Evolutionary conservation across 2,797 vertebrate genomes (phyloP).

Genomic region (Sciurus vulgaris): DNA sequence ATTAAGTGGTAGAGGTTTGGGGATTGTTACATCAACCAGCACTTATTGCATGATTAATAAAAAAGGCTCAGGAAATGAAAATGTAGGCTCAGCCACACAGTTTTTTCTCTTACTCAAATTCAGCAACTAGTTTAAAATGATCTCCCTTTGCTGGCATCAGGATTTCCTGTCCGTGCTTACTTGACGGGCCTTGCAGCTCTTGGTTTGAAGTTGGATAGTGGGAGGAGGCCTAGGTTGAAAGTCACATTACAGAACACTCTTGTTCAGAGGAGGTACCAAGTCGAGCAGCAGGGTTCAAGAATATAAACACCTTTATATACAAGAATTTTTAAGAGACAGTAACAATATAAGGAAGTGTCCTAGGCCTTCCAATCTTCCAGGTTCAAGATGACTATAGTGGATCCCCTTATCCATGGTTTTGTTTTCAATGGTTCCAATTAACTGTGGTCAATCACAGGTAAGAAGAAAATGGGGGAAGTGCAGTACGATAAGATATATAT

Average conservation of each 20-base stretch:
- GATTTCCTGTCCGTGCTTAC: not conserved
- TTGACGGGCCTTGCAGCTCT: not conserved
- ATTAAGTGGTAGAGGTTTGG: not conserved
- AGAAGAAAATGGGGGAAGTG: not conserved
- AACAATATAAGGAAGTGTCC: slow-evolving; percentile 44
- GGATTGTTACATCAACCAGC: not conserved
- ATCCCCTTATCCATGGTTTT: not conserved
- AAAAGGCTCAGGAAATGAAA: not conserved
- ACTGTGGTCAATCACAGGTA: not conserved
- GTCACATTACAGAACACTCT: not conserved
- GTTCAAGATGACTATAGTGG: slow-evolving; percentile 49
- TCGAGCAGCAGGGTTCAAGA: not conserved
- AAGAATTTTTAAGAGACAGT: slow-evolving; percentile 37
- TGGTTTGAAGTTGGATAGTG: not conserved
- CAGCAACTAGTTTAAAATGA: not conserved
- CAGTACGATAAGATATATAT: not conserved
- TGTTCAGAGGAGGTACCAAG: not conserved
- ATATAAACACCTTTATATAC: not conserved
- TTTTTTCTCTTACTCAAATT: slow-evolving; percentile 11
- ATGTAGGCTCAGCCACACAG: not conserved
- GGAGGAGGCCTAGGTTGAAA: not conserved
- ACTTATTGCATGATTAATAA: not conserved
- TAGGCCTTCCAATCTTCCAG: slow-evolving; percentile 65
- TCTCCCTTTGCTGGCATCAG: not conserved
- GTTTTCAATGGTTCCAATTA: not conserved